Evolutionary conservation across 2,113 vertebrate genomes (phyloP).

Genomic region (Siniperca chuatsi): DNA sequence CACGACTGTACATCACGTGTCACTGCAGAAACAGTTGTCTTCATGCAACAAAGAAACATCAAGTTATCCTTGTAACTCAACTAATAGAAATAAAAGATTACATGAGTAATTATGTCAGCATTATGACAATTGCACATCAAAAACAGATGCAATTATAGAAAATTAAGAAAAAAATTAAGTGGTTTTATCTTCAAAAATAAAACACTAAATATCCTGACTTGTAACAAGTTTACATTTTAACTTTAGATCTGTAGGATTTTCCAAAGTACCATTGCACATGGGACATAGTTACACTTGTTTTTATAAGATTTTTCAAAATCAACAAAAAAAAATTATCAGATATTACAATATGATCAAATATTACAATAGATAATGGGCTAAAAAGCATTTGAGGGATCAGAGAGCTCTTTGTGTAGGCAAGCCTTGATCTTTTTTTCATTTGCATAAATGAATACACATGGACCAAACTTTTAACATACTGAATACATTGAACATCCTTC

Average conservation of each 20-base stretch:
- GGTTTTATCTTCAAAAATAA: slow-evolving; percentile 48
- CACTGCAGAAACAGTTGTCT: slow-evolving; percentile 86
- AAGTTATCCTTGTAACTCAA: slow-evolving; percentile 86
- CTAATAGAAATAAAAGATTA: slow-evolving; percentile 77
- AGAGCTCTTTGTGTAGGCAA: slow-evolving; percentile 27
- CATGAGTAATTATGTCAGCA: slow-evolving; percentile 71
- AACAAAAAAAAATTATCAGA: slow-evolving; percentile 34
- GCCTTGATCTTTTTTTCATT: slow-evolving; percentile 2
- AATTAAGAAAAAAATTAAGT: slow-evolving; percentile 42
- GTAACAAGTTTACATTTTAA: slow-evolving; percentile 51
- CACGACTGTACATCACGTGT: slow-evolving; percentile 89
- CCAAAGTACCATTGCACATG: slow-evolving; percentile 39
- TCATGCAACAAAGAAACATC: slow-evolving; percentile 91
- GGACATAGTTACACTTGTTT: slow-evolving; percentile 7
- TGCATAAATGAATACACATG: slow-evolving; percentile 7
- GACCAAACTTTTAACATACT: slow-evolving; percentile 10
- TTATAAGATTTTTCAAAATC: slow-evolving; percentile 9
- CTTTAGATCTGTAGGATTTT: slow-evolving; percentile 27
- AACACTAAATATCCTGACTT: slow-evolving; percentile 39
- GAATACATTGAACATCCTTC: slow-evolving; percentile 8
- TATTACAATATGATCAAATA: slow-evolving; percentile 12
- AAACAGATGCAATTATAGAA: slow-evolving; percentile 74
- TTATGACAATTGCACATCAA: slow-evolving; percentile 74
- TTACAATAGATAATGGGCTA: slow-evolving; percentile 22
- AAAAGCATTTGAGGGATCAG: slow-evolving; percentile 13